Base-by-base conservation (phyloP, 2,113 vertebrate species). In the Tachuris rubrigastra region DNA sequence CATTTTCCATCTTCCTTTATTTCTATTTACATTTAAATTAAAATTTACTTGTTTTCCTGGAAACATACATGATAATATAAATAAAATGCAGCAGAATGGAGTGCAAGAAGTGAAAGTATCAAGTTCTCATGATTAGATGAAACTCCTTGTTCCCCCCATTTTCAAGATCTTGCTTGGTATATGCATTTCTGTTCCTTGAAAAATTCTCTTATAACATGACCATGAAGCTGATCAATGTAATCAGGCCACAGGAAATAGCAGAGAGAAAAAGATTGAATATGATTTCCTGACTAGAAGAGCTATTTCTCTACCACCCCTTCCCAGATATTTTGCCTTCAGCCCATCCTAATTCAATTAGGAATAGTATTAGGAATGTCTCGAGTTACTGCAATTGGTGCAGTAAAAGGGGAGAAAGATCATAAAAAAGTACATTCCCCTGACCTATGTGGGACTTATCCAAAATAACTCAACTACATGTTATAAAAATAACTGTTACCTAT, bases 401-500 rank as follows among this genome's bases (percentile, higher is more conserved):
- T 10, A 67, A 62, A 83, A 85, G 7, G 30, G 25, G 63, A 62
- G 33, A 55, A 92, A 53, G 55, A 85, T 33, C 33, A 47, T 20
- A 31, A 33, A 84, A 87, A 90, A 76, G 44, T 47, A 31, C 33
- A 22, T 67, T 68, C 6, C 21, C 23, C 42, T 87, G 68, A 94
- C 73, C 28, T 89, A 11, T 46, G 35, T 71, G 55, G 31, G 63
- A 74, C 59, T 55, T 59, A 52, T 10, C 59, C 46, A 84, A 67
- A 96, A 74, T 87, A 93, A 95, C 25, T 86, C 68, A 86, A 76
- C 84, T 90, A 41, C 10, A 9, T 77, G 28, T 62, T 84, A 49
- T 73, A 94, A 94, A 95, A 93, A 95, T 73, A 87, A 65, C 83
- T 79, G 55, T 91, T 95, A 84, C 93, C 73, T 84, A 22, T 68